These are phyloP conservation scores for Carpatolechia fugitivella DNA, from an alignment of 2,888 invertebrate species.

Conservation along the genomic window DNA sequence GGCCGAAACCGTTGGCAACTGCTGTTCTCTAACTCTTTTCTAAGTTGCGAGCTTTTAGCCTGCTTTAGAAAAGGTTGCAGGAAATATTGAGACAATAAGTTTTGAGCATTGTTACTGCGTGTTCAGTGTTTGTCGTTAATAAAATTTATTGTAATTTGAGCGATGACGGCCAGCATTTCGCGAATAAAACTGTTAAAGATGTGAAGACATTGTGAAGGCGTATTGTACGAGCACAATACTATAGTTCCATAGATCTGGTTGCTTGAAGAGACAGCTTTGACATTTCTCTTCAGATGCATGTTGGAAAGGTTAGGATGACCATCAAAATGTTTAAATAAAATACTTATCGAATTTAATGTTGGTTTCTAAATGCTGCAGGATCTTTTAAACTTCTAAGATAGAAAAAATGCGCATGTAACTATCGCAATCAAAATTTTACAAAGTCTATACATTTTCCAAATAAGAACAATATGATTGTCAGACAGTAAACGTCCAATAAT, in stretches of 20 bases:
- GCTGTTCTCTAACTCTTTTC: constrained; percentile 1
- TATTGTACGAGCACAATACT: constrained; percentile 2
- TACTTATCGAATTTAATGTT: too few relatives aligned
- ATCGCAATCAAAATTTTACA: too few relatives aligned
- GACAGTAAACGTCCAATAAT: too few relatives aligned
- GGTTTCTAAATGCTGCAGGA: too few relatives aligned
- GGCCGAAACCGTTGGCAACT: constrained; percentile 7
- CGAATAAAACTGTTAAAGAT: too few relatives aligned
- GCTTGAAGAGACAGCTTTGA: constrained; percentile 1
- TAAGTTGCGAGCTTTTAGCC: neutral
- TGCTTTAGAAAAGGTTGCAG: neutral
- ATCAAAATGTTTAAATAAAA: neutral
- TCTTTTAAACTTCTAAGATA: too few relatives aligned
- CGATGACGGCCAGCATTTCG: too few relatives aligned
- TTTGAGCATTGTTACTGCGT: neutral
- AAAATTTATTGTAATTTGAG: too few relatives aligned
- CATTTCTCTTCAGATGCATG: constrained; percentile 1
- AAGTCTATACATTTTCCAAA: too few relatives aligned
- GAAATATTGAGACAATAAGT: neutral
- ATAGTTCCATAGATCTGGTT: constrained; percentile 1
- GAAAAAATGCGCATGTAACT: too few relatives aligned
- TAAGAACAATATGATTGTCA: too few relatives aligned
- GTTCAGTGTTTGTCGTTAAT: neutral
- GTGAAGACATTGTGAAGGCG: neutral
- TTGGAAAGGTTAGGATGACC: neutral